Conservation (phyloP, 2,888 invertebrate species). For the Harpagoxenus sublaevis region DNA sequence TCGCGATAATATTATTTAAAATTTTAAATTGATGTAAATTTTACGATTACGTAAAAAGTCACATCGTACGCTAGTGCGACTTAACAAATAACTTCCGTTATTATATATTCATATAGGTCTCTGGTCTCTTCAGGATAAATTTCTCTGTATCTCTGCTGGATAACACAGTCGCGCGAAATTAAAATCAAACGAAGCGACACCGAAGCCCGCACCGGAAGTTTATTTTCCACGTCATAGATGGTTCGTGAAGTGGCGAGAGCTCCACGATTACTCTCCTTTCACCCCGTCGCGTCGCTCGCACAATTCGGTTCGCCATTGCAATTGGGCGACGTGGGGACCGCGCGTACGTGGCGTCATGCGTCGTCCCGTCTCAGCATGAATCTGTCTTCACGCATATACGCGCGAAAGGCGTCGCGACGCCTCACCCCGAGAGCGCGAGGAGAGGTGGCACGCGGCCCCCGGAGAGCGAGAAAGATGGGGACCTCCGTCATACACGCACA, state of each 20-base stretch:
- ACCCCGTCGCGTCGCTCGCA: background rate
- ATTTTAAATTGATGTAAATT: background rate
- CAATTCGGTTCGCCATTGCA: background rate
- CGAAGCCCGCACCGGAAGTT: background rate
- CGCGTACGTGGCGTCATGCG: background rate
- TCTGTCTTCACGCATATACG: background rate
- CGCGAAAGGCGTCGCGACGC: slow-evolving; percentile 13
- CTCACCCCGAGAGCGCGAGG: slow-evolving; percentile 19
- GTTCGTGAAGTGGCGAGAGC: background rate
- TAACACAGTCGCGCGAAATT: background rate
- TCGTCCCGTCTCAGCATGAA: slow-evolving; percentile 10
- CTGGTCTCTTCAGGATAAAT: background rate
- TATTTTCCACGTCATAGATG: background rate
- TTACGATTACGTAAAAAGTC: background rate
- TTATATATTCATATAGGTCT: background rate
- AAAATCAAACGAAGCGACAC: slow-evolving; percentile 8
- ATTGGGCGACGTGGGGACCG: background rate
- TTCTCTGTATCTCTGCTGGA: background rate
- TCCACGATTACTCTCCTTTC: background rate
- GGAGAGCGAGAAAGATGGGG: slow-evolving; percentile 46
- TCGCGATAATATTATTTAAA: background rate
- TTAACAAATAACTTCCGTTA: background rate
- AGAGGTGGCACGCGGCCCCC: background rate
- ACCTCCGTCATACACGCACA: slow-evolving; percentile 53
- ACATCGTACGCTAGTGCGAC: background rate